Evolutionary conservation across 2,888 invertebrate genomes (phyloP).

Genomic region (Polyploca ridens): DNA sequence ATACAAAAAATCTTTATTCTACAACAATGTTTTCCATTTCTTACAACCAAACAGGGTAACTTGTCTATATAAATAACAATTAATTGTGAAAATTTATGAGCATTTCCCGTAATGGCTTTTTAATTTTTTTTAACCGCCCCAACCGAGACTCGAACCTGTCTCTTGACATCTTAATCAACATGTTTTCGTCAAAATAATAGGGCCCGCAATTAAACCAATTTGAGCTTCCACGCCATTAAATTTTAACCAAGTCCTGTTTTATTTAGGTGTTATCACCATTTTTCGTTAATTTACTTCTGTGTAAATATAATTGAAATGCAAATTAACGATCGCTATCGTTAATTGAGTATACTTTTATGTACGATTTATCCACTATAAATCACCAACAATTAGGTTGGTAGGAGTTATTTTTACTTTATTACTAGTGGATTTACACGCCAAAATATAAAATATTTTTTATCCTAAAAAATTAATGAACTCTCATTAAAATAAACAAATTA

Average conservation of each 20-base stretch:
- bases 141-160: conserved; percentile 13
- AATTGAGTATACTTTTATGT: conserved; percentile 50
- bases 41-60: not conserved
- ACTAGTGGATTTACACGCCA: too few species aligned
- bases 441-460: too few species aligned
- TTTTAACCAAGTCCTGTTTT: conserved; percentile 46
- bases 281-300: conserved; percentile 34
- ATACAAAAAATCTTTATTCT: not conserved
- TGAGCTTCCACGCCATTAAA: conserved; percentile 34
- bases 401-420: not conserved
- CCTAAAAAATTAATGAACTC: not conserved
- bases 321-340: conserved; percentile 70
- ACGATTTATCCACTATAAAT: conserved; percentile 21
- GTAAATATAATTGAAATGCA: conserved; percentile 53
- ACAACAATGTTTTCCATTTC: not conserved
- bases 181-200: conserved; percentile 40
- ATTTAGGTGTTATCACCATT: conserved; percentile 42
- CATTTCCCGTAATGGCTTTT: conserved; percentile 18
- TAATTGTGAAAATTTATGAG: conserved; percentile 25
- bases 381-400: conserved; percentile 28
- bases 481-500: conserved; percentile 1
- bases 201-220: conserved; percentile 56
- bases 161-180: conserved; percentile 49
- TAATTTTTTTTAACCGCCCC: conserved; percentile 24
- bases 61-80: conserved; percentile 22